These are phyloP conservation scores for Catocala sponsa DNA, from an alignment of 2,888 invertebrate species.

Conservation along the genomic window DNA sequence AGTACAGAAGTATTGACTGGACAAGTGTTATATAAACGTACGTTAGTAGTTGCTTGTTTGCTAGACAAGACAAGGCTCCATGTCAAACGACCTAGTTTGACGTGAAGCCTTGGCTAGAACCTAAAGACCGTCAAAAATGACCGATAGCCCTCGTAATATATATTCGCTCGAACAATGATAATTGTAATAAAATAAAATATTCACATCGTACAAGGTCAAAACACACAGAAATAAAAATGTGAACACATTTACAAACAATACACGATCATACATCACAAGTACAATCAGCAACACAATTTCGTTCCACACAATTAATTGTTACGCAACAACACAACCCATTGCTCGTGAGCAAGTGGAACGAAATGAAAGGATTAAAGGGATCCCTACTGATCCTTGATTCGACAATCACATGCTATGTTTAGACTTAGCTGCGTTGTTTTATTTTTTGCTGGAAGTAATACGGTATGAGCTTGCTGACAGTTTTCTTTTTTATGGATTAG, in stretches of 20 bases:
- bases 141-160: too few relatives aligned
- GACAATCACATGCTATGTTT: conserved; percentile 34
- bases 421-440: conserved; percentile 5
- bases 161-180: too few relatives aligned
- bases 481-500: too few relatives aligned
- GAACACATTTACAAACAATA: conserved; percentile 5
- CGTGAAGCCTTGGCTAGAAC: too few relatives aligned
- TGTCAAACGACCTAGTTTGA: too few relatives aligned
- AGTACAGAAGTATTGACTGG: too few relatives aligned
- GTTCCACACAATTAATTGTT: conserved; percentile 16
- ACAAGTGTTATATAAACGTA: too few relatives aligned
- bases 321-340: conserved; percentile 28
- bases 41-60: too few relatives aligned
- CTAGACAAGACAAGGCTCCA: too few relatives aligned
- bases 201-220: not conserved
- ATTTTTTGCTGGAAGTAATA: not conserved
- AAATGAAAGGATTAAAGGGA: conserved; percentile 49
- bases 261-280: conserved; percentile 14
- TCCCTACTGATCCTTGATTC: conserved; percentile 41
- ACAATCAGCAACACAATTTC: conserved; percentile 13
- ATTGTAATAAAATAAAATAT: too few relatives aligned
- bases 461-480: not conserved
- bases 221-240: conserved; percentile 3
- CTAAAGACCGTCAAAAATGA: too few relatives aligned
- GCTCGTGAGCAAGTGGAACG: conserved; percentile 41